These are phyloP conservation scores for Cuculus canorus DNA, from an alignment of 2,797 vertebrate genomes.

Conservation along the genomic window DNA sequence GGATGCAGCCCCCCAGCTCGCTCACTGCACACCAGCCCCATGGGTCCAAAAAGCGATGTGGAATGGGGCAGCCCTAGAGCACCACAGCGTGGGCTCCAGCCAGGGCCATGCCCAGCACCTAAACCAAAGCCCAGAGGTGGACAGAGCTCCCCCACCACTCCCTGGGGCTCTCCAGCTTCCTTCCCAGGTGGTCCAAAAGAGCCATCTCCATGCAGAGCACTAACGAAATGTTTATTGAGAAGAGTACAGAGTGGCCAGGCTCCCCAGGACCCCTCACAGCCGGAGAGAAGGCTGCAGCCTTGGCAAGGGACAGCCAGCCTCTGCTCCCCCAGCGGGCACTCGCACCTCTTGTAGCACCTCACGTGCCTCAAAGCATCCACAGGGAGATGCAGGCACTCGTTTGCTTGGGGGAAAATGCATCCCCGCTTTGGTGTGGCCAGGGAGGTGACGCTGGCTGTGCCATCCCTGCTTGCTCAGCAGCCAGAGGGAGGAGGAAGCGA, in stretches of 20 bases:
- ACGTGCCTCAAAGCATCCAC: neutral
- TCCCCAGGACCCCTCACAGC: neutral
- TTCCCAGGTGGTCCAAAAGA: neutral
- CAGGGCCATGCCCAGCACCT: neutral
- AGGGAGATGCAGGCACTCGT: rapidly evolving
- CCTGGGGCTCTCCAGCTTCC: neutral
- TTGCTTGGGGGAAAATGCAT: rapidly evolving
- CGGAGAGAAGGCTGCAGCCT: neutral
- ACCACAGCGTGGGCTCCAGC: neutral
- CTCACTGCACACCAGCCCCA: rapidly evolving
- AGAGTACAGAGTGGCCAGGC: neutral
- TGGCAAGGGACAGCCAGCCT: neutral
- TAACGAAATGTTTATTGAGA: constrained; percentile 11
- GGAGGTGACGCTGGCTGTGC: neutral
- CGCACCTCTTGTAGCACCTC: rapidly evolving
- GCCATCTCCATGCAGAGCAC: neutral
- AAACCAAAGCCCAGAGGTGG: neutral
- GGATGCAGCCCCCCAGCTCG: rapidly evolving
- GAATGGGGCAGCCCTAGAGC: neutral
- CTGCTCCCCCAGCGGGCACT: neutral
- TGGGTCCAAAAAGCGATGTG: neutral
- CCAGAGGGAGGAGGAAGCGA: neutral
- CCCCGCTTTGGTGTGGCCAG: neutral
- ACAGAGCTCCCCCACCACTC: neutral
- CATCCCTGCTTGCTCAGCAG: neutral